phyloP scores from a whole-genome alignment of 1,140 invertebrate genomes.

The silkworm (Bombyx mori) region ASM3026992v2 NC_085129.1:15272501-15273000 shows the following conservation, averaged over 20 bases:
- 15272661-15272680: too few species aligned
- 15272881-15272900: constrained; percentile 76
- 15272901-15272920: constrained; percentile 79
- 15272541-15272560: too few species aligned
- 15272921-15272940: constrained; percentile 16
- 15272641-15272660: too few species aligned
- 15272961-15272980: too few species aligned
- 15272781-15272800: constrained; percentile 68
- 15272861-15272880: constrained; percentile 73
- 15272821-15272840: constrained; percentile 71
- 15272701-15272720: not conserved
- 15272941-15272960: too few species aligned
- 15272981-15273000: too few species aligned
- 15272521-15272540: too few species aligned
- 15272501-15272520: too few species aligned
- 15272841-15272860: constrained; percentile 75
- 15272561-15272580: too few species aligned
- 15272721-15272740: constrained; percentile 57
- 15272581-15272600: too few species aligned
- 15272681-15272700: not conserved
- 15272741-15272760: constrained; percentile 49
- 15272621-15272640: too few species aligned
- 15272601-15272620: too few species aligned
- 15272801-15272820: constrained; percentile 61
- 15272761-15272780: constrained; percentile 48